Base-by-base conservation (phyloP, 2,113 vertebrate genomes). In the Ahaetulla prasina region DNA sequence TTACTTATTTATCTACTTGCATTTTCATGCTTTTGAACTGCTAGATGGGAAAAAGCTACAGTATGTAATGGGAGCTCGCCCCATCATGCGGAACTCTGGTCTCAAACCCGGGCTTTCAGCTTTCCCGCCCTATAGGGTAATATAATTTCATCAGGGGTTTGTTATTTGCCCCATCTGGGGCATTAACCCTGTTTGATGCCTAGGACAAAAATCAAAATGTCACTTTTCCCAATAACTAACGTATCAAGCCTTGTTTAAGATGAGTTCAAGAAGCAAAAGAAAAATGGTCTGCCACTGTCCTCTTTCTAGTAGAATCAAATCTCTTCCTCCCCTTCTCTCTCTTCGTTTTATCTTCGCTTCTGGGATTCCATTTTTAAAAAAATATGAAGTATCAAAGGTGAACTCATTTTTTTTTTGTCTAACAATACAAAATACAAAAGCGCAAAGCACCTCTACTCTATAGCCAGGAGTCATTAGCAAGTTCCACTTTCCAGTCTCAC, bases 371-470 rank as follows among this genome's bases (percentile, higher is more conserved):
- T 94, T 96, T 89, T 87, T 85, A 89, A 63, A 45, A 45, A 4
- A 55, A 35, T 91, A 93, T 93, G 90, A 57, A 10, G 91, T 90
- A 97, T 96, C 94, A 97, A 96, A 97, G 94, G 91, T 88, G 93
- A 94, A 92, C 88, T 45, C 0, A 0, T 94, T 92, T 96, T 92
- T 50, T 4, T 92, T 54, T 2, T 0, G 94, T 85, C 30, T 0
- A 90, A 94, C 45, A 74, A 94, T 54, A 90, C 9, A 85, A 86
- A 23, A 95, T 93, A 92, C 43, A 95, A 96, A 97, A 96, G 96
- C 55, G 0, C 12, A 0, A 50, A 50, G 87, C 49, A 84, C 53
- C 93, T 50, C 43, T 50, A 0, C 92, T 95, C 86, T 25, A 0
- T 52, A 94, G 94, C 93, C 0, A 0, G 0, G 1, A 96, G 95